Evolutionary conservation across 2,113 vertebrate genomes (phyloP).

Genomic region (Chaetodon trifascialis): DNA sequence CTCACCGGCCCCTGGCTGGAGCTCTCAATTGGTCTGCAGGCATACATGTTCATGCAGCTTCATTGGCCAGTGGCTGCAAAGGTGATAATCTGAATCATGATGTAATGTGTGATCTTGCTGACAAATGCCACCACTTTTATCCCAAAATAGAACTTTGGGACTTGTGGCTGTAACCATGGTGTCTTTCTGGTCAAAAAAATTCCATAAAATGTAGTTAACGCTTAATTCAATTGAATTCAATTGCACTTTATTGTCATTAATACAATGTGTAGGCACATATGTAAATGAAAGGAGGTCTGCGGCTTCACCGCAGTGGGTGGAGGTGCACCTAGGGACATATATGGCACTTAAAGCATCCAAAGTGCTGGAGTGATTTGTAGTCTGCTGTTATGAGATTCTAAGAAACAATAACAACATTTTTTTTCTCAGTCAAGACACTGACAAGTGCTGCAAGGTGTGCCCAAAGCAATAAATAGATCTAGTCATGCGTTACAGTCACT

Average conservation of each 20-base stretch:
- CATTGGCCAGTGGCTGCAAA: constrained; percentile 26
- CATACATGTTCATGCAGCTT: constrained; percentile 36
- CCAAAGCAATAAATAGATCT: background rate
- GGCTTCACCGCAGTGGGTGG: too few species aligned
- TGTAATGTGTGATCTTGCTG: constrained; percentile 14
- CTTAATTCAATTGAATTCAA: too few species aligned
- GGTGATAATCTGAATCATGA: constrained; percentile 4
- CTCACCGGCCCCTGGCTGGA: constrained; percentile 45
- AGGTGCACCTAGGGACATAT: too few species aligned
- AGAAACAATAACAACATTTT: background rate
- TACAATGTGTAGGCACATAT: too few species aligned
- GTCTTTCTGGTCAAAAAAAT: background rate
- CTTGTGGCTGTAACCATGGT: background rate
- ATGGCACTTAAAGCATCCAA: background rate
- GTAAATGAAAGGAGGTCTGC: too few species aligned
- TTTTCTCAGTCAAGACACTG: background rate
- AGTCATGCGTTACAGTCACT: background rate
- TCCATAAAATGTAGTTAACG: background rate
- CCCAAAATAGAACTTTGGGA: constrained; percentile 2
- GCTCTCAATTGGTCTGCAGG: constrained; percentile 21
- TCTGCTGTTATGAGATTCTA: background rate
- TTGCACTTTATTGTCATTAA: too few species aligned
- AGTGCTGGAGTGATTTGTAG: background rate
- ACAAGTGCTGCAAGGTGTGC: constrained; percentile 26
- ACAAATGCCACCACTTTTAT: background rate